Base-by-base conservation (phyloP, 1,140 invertebrate species). In the Drosophila biarmipes region DNA sequence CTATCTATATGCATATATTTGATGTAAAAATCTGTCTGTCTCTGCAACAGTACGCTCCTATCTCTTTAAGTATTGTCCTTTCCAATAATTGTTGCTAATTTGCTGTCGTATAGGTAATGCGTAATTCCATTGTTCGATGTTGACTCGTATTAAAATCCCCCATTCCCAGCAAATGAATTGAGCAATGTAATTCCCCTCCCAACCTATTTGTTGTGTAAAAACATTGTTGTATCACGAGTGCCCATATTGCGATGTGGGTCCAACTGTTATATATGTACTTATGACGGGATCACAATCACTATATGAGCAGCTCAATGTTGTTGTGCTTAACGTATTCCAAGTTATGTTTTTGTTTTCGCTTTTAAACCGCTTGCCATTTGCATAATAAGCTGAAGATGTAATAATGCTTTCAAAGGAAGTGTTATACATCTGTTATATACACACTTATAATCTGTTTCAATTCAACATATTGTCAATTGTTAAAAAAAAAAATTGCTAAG, bases 251-350 rank as follows among this genome's bases (percentile, higher is more conserved):
- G 34, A 59, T 38, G 15, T 19, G 29, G 10, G 54, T 53, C 29
- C 19, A 57, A 34, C 46, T 75, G 72, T 53, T 54, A 40, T 29
- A 34, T 27, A 46, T 35, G 34, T 78, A 27, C 52, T 55, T 69
- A 49, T 49, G 2, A 49, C 27, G 48, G 52, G 38, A 63, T 58
- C 56, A 49, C 43, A 7, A 55, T 73, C 72, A 38, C 72, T 45
- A 35, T 75, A 75, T 75, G 61, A 45, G 34, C 48, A 78, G 57
- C 67, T 72, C 38, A 42, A 74, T 78, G 69, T 86, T 76, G 84
- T 87, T 87, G 82, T 87, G 82, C 82, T 87, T 89, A 78, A 79
- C 79, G 84, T 87, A 89, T 89, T 89, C 57, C 54, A 87, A 89
- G 46, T 82, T 56, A 78, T 76, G 12, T 89, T 78, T 59, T 78